Conservation (phyloP, 2,113 vertebrate species). For the Oncorhynchus keta region DNA sequence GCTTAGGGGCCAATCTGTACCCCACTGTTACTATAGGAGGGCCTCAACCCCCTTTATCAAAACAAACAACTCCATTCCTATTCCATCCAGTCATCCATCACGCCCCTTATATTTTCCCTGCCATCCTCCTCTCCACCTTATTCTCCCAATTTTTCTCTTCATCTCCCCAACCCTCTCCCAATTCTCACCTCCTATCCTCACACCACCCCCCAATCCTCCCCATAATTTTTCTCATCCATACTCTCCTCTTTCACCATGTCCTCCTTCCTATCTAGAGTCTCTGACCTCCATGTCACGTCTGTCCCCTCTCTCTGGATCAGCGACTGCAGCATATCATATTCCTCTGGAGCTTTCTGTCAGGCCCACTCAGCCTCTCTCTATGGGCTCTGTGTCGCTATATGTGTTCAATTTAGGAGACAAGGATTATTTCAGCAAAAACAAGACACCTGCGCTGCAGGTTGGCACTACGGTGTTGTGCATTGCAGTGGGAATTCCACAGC, state of each 20-base stretch:
- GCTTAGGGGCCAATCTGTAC: not conserved
- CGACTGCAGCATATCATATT: not conserved
- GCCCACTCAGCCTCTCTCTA: not conserved
- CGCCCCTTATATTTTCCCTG: not conserved
- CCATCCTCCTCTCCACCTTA: not conserved
- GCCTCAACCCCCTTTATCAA: not conserved
- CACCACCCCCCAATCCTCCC: not conserved
- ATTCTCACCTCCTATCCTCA: not conserved
- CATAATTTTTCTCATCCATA: not conserved
- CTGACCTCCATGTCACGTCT: conserved; percentile 14
- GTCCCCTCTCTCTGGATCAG: conserved; percentile 4
- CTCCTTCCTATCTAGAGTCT: conserved; percentile 1
- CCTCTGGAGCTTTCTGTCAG: not conserved
- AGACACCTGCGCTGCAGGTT: not conserved
- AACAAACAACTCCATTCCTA: not conserved
- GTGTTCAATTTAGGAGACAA: not conserved
- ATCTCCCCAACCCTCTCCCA: not conserved
- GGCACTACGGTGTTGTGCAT: not conserved
- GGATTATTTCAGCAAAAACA: not conserved
- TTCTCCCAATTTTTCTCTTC: not conserved
- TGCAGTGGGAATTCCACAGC: not conserved
- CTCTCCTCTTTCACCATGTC: not conserved
- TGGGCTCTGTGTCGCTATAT: not conserved
- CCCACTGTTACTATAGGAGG: not conserved
- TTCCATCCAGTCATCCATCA: not conserved